Evolutionary conservation across 2,113 vertebrate genomes (phyloP), one percentile per base, ranked within the genome.

Genomic region (Oenanthe oenanthe): DNA sequence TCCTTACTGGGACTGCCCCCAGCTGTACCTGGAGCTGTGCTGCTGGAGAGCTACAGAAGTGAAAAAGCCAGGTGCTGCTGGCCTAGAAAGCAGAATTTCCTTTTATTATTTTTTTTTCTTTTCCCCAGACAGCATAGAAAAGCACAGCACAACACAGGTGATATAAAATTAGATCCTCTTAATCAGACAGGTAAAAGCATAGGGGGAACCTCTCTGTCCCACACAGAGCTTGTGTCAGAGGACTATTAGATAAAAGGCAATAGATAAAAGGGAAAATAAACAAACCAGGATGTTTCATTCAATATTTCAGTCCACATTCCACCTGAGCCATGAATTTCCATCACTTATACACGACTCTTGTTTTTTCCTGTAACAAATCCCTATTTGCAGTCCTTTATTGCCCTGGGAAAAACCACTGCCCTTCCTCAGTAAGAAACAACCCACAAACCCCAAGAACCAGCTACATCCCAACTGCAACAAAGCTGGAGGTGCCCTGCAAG

Each of bases 311-410:
- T 18, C 61, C 42, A 25, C 2, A 0, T 81, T 84, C 82, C 77
- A 62, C 32, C 73, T 36, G 40, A 16, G 26, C 36, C 32, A 6
- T 17, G 18, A 40, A 38, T 71, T 83, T 76, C 54, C 3, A 5
- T 1, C 24, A 6, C 29, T 67, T 66, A 13, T 0, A 42, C 38
- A 34, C 1, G 1, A 29, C 5, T 47, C 13, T 42, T 42, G 17
- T 3, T 26, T 87, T 71, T 68, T 16, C 18, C n/a, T 58, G 40
- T 62, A 72, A 54, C 60, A 75, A 91, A 57, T n/a, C 40, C 2
- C 0, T 25, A 13, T 57, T 88, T 74, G 6, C 36, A 58, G 32
- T 26, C 68, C n/a, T 47, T 40, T 31, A 8, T 24, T 36, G 7
- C 61, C 61, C 53, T 67, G 31, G 11, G 38, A 45, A 28, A 90